These are phyloP conservation scores for Helicolenus hilgendorfi DNA, from an alignment of 2,797 vertebrate genomes.

Conservation along the genomic window DNA sequence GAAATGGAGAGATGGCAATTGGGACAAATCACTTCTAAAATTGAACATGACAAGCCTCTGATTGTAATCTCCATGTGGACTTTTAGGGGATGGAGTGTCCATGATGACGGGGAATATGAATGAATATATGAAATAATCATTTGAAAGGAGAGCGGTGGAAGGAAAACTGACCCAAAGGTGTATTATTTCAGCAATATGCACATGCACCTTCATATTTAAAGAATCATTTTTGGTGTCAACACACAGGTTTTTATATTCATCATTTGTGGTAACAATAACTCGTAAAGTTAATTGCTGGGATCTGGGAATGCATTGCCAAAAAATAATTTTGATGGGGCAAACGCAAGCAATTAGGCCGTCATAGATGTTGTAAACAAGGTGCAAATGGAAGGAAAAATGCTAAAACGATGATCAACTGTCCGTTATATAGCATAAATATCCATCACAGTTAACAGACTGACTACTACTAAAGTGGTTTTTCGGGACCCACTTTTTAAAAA, in stretches of 20 bases:
- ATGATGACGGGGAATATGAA: conserved; percentile 73
- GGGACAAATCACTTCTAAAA: conserved; percentile 86
- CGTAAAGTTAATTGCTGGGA: neutral
- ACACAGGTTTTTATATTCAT: neutral
- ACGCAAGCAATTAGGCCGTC: neutral
- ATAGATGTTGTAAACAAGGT: neutral
- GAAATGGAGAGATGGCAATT: conserved; percentile 84
- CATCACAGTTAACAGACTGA: neutral
- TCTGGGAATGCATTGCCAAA: neutral
- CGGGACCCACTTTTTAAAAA: no score
- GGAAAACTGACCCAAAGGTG: conserved; percentile 16
- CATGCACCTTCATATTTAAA: neutral
- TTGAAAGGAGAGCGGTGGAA: conserved; percentile 26
- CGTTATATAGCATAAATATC: neutral
- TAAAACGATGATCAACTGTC: neutral
- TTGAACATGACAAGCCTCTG: conserved; percentile 88
- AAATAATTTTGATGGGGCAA: neutral
- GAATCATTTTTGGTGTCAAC: neutral
- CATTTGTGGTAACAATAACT: neutral
- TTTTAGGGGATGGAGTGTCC: conserved; percentile 74
- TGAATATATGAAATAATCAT: conserved; percentile 71
- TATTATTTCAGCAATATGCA: neutral
- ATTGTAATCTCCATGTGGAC: conserved; percentile 87
- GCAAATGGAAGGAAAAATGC: neutral
- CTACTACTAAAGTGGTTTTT: neutral